Evolutionary conservation across 2,113 vertebrate species (phyloP).

Genomic region (Cyprinodon brontotheroides): DNA sequence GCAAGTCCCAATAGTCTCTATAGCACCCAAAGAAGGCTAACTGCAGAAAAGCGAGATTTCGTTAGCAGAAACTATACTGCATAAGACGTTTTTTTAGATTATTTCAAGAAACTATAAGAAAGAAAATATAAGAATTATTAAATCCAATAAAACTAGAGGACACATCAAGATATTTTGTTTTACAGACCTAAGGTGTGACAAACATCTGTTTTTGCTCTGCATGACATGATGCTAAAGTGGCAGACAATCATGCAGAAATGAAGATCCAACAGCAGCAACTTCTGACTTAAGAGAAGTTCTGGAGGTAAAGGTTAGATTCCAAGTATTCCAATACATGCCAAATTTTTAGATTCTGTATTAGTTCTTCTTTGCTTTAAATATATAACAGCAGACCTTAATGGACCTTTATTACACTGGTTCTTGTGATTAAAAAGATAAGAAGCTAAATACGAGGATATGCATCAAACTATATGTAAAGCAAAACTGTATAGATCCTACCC

Average conservation of each 20-base stretch:
- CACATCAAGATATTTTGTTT: background rate
- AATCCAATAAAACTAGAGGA: background rate
- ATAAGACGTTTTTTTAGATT: background rate
- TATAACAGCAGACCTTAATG: background rate
- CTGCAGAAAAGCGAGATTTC: background rate
- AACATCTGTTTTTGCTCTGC: constrained; percentile 24
- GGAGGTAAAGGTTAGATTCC: constrained; percentile 16
- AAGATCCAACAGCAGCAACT: constrained; percentile 29
- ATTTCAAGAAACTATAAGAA: background rate
- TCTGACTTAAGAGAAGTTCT: constrained; percentile 18
- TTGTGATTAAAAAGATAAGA: background rate
- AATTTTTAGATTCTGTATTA: background rate
- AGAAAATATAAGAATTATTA: constrained; percentile 1
- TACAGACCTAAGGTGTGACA: background rate
- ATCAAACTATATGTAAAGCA: background rate
- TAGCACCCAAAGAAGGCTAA: background rate
- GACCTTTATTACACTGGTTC: background rate
- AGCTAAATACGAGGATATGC: background rate
- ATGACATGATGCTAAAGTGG: constrained; percentile 35
- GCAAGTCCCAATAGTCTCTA: background rate
- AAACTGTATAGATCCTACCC: too few species aligned
- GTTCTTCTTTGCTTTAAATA: background rate
- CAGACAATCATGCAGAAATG: constrained; percentile 34
- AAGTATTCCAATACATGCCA: background rate
- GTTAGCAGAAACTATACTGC: background rate